Evolutionary conservation across 1,140 invertebrate genomes (phyloP), one percentile per base, ranked within the genome.

Genomic region (Diabrotica virgifera): DNA sequence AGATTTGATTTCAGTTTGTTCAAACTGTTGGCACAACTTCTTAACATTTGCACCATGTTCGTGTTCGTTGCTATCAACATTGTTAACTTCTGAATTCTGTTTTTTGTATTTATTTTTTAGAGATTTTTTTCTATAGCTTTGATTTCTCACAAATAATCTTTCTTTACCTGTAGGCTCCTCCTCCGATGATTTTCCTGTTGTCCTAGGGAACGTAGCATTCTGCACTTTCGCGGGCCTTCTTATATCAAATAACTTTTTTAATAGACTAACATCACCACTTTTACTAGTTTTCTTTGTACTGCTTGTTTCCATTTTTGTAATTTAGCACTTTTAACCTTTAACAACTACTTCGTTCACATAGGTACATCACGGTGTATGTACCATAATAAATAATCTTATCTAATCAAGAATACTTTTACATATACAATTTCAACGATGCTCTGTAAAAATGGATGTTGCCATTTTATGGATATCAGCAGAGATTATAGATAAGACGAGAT

Each of bases 171-270:
- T n/a, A 10, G 10, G 10, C 9, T 12, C 36, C n/a, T 58, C 10
- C 14, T 59, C 58, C 12, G 6, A 5, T 10, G 9, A 9, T 8
- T 37, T 57, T 7, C 36, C 13, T 12, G 12, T 59, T 11, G 40
- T 14, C 10, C 13, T 13, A 11, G 58, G 58, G 37, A 57, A 7
- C 10, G 55, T 57, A n/a, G 36, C 11, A 59, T 13, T 59, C 6
- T 36, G 6, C 8, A 13, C 8, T 59, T 59, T 59, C 13, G 12
- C 10, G 7, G 60, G 60, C 9, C 60, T 11, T 37, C 54, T 62
- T 11, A 62, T 54, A 10, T 62, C 60, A n/a, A 62, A 62, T 9
- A 62, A 36, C 3, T 36, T 37, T 13, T 13, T 62, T 36, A 62
- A 10, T 37, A 10, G 37, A 35, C 24, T 59, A 11, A 36, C 51